Evolutionary conservation across 2,888 invertebrate species (phyloP), one percentile per base, ranked within the genome.

Genomic region (Heteropelma amictum): DNA sequence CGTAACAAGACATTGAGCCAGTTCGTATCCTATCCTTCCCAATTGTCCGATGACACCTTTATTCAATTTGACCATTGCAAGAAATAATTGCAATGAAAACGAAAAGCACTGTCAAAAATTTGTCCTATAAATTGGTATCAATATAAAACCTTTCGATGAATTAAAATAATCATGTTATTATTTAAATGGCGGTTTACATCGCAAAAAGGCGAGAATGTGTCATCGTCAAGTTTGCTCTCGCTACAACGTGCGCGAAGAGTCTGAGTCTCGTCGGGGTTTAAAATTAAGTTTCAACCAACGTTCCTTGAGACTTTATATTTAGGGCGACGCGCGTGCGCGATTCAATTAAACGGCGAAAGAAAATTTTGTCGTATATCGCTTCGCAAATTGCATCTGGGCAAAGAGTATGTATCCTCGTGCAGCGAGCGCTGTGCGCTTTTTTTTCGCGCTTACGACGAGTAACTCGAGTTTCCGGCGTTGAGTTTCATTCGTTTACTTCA

Each of bases 261-360:
- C 28, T 21, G 54, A 67, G 70, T 77, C 65, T 69, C 68, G 71
- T 77, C 72, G 76, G n/a, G 71, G 82, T 85, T 85, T 85, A 85
- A 85, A 84, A 84, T 85, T 83, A 86, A 84, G 79, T 80, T 81
- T 79, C 69, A 79, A 82, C 82, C 71, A 82, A 80, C 85, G 83
- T 85, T 85, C 84, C 83, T 81, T 78, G 75, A 79, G 82, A 83
- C 80, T 82, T n/a, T 88, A 88, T 87, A 88, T 88, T 88, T 88
- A 88, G 88, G 81, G 67, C 78, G 82, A 63, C 82, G 85, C 88
- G 87, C 88, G 82, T 81, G 88, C 88, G 88, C 86, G 82, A 86
- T 87, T 79, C 81, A 21, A 84, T 85, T 83, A 82, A 83, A 81
- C 78, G 80, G 79, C 63, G 72, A 72, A n/a, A 72, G 79, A 84